Conservation (phyloP, 2,797 vertebrate genomes). For the Acanthornis magna region DNA sequence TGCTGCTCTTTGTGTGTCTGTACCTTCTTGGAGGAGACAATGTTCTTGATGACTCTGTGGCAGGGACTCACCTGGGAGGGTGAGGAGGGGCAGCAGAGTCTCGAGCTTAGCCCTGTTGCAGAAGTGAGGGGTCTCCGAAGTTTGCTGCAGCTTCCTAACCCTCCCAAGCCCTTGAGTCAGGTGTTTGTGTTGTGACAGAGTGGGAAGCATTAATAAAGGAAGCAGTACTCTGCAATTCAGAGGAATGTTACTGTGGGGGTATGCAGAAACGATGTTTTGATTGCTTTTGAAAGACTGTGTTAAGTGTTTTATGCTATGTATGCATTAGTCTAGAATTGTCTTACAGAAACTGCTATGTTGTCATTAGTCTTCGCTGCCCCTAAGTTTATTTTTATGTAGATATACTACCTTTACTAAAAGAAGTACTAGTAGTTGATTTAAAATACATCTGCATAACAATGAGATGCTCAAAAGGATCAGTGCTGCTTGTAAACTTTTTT, state of each 20-base stretch:
- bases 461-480: not conserved
- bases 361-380: not conserved
- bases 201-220: not conserved
- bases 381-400: not conserved
- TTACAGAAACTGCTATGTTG: not conserved
- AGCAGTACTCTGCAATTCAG: not conserved
- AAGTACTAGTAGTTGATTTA: not conserved
- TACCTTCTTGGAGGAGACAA: not conserved
- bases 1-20: not conserved
- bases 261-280: not conserved
- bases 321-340: not conserved
- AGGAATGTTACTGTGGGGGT: accelerated
- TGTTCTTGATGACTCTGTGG: not conserved
- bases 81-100: not conserved
- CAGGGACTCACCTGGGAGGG: not conserved
- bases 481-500: not conserved
- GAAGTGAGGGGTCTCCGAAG: not conserved
- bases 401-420: not conserved
- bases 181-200: not conserved
- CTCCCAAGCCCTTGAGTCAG: not conserved
- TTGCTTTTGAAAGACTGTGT: not conserved
- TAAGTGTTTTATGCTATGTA: not conserved
- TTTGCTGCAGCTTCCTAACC: not conserved
- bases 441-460: not conserved
- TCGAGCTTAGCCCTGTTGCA: not conserved